Percentiles rank a stretch among this genome's conserved stretches.
phyloP scores from a whole-genome alignment of 2,888 invertebrate genomes.

The Sinohyriopsis cumingii region DNA sequence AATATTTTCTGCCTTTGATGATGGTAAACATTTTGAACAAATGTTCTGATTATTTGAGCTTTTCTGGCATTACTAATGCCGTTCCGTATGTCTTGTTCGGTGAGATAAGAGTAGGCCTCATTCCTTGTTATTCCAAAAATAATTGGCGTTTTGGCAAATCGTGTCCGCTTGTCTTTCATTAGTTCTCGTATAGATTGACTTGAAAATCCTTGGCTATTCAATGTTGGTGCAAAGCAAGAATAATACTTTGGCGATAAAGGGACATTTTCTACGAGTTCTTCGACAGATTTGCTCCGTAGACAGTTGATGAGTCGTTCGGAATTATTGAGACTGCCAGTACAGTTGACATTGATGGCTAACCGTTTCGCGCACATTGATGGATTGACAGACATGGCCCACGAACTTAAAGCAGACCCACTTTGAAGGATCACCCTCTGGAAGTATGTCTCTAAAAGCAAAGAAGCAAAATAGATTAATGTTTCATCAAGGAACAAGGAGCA shows the following conservation, averaged over 20 bases:
- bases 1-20: conserved; percentile 94
- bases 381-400: conserved; percentile 66
- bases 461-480: too few species aligned
- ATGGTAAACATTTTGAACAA: conserved; percentile 92
- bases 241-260: conserved; percentile 64
- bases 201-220: conserved; percentile 29
- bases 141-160: conserved; percentile 58
- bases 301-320: conserved; percentile 55
- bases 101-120: conserved; percentile 90
- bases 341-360: conserved; percentile 64
- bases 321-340: conserved; percentile 50
- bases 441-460: too few species aligned
- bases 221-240: conserved; percentile 64
- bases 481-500: too few species aligned
- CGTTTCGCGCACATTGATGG: conserved; percentile 61
- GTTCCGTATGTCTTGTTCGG: conserved; percentile 85
- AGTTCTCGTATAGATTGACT: conserved; percentile 40
- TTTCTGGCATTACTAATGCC: conserved; percentile 93
- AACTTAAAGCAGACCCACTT: conserved; percentile 82
- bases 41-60: conserved; percentile 88
- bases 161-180: conserved; percentile 36
- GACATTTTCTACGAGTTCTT: conserved; percentile 71
- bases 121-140: conserved; percentile 67
- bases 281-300: conserved; percentile 81
- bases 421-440: conserved; percentile 89